Base-by-base conservation (phyloP, 2,113 vertebrate species). In the Embiotoca jacksoni region DNA sequence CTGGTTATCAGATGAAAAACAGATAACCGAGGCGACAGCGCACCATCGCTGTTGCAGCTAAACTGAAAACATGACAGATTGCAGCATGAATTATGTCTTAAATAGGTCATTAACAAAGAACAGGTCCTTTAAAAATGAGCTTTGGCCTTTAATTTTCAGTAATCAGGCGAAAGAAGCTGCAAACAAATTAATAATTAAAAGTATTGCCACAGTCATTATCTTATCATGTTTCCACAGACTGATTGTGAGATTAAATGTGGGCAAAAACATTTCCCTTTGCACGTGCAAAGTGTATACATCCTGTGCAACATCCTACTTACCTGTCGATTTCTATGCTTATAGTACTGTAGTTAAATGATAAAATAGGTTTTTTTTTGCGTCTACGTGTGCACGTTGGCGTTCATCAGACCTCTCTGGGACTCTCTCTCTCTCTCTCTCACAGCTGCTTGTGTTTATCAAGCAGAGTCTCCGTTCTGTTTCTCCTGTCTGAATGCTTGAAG, bases 361-460 rank as follows among this genome's bases (percentile, higher is more conserved):
- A 46, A 67, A 75, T 59, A 30, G 50, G 14, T 32, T 6, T 41
- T 52, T 49, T 31, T 62, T 60, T 63, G 30, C 15, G 11, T 80
- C 31, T 52, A 37, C 7, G 44, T 57, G 63, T 47, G 61, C 75
- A 59, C 64, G 49, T 80, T 80, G 62, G 71, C 41, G 55, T 81
- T 78, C 61, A 72, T 64, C 31, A 11, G 37, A 57, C 67, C 32
- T 53, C 79, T 52, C 61, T 33, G 68, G 73, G 85, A 86, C 36
- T 70, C 72, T 68, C 60, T 23, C 23, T 23, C 23, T 23, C 23
- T 23, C 23, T 23, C 23, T 63, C 11, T 1, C 32, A 37, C 86
- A 90, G 83, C 90, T 91, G 91, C 80, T 76, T 32, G 78, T 87
- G 88, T 92, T 94, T 93, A 92, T 85, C 72, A 10, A 75, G 46